phyloP scores from a whole-genome alignment of 1,140 invertebrate genomes.

The Diorhabda sublineata region DNA sequence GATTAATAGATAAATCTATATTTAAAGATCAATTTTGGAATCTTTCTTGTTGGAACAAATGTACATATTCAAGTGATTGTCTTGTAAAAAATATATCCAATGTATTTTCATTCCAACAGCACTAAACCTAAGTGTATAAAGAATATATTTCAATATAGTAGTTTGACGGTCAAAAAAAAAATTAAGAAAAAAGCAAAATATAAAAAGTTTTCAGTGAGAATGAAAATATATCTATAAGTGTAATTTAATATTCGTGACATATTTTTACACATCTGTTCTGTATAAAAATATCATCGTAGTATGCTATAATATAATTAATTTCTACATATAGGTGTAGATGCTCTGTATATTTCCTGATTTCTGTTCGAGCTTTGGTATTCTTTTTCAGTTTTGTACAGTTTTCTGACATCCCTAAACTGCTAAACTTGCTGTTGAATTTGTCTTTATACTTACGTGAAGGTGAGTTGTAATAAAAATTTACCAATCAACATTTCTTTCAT shows the following conservation, averaged over 20 bases:
- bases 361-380: background rate
- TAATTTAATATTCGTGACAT: slow-evolving; percentile 34
- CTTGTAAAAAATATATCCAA: slow-evolving; percentile 7
- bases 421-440: slow-evolving; percentile 25
- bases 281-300: slow-evolving; percentile 23
- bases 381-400: slow-evolving; percentile 23
- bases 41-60: background rate
- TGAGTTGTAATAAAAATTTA: slow-evolving; percentile 13
- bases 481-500: background rate
- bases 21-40: too few species aligned
- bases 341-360: slow-evolving; percentile 10
- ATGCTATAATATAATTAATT: slow-evolving; percentile 12
- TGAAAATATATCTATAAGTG: slow-evolving; percentile 19
- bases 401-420: slow-evolving; percentile 18
- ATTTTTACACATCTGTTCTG: slow-evolving; percentile 33
- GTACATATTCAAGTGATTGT: slow-evolving; percentile 8
- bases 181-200: background rate
- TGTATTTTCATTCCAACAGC: slow-evolving; percentile 9
- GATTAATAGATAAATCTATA: too few species aligned
- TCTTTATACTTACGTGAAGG: slow-evolving; percentile 24
- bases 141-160: background rate
- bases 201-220: slow-evolving; percentile 9
- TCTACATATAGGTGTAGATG: slow-evolving; percentile 21
- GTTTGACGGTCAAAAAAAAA: background rate
- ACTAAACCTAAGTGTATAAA: slow-evolving; percentile 13